Percentiles rank a stretch among this genome's conserved stretches.
These are phyloP conservation scores for Drosophila repleta DNA, from an alignment of 1,140 invertebrate genomes.

Conservation along the genomic window DNA sequence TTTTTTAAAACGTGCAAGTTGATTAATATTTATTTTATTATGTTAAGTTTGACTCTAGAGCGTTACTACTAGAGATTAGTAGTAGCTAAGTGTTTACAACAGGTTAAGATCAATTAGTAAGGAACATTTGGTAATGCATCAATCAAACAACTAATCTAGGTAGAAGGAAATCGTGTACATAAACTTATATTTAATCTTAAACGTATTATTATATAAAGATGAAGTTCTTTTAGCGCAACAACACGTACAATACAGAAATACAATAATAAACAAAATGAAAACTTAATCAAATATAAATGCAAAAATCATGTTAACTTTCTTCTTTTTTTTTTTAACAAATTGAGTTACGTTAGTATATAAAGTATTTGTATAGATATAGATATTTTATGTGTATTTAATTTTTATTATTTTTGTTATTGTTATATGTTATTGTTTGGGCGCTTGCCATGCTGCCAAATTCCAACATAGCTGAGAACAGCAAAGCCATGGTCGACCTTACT, in stretches of 20 bases:
- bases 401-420: slow-evolving; percentile 22
- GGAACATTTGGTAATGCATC: slow-evolving; percentile 47
- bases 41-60: slow-evolving; percentile 36
- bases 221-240: slow-evolving; percentile 29
- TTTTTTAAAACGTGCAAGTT: slow-evolving; percentile 70
- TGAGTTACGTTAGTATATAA: slow-evolving; percentile 35
- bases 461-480: slow-evolving; percentile 15
- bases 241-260: slow-evolving; percentile 46
- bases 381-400: slow-evolving; percentile 18
- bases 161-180: slow-evolving; percentile 24
- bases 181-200: slow-evolving; percentile 35
- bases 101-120: slow-evolving; percentile 62
- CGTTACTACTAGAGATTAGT: slow-evolving; percentile 40
- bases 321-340: slow-evolving; percentile 17
- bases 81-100: slow-evolving; percentile 37
- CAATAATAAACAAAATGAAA: slow-evolving; percentile 46
- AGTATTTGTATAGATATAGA: neutral
- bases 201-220: neutral
- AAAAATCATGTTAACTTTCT: slow-evolving; percentile 2
- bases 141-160: slow-evolving; percentile 32
- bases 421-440: slow-evolving; percentile 31
- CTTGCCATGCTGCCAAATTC: slow-evolving; percentile 23
- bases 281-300: slow-evolving; percentile 30
- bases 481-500: slow-evolving; percentile 39
- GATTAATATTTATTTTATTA: slow-evolving; percentile 72